phyloP scores from a whole-genome alignment of 2,113 vertebrate genomes.

The Aviceda subcristata region DNA sequence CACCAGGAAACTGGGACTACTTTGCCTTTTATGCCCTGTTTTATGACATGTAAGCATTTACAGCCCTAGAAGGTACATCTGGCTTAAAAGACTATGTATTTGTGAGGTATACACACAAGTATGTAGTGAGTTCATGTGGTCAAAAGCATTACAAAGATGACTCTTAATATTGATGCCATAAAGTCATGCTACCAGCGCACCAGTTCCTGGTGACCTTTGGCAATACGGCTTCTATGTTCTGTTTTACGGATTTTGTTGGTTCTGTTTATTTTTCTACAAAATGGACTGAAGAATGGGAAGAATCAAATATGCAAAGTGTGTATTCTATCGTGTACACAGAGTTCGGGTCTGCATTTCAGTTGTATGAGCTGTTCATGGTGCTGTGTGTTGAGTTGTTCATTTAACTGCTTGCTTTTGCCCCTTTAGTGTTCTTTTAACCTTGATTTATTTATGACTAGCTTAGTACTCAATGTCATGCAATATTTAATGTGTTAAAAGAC shows the following conservation, averaged over 20 bases:
- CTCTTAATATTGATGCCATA: background rate
- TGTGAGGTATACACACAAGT: background rate
- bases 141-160: background rate
- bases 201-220: background rate
- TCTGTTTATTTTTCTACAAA: background rate
- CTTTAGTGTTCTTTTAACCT: background rate
- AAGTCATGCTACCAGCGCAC: background rate
- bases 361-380: background rate
- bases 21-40: background rate
- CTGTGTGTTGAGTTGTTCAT: background rate
- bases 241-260: background rate
- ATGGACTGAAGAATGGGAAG: background rate
- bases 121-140: background rate
- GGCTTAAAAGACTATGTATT: background rate
- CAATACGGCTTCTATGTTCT: background rate
- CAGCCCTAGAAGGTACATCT: background rate
- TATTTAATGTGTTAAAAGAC: background rate
- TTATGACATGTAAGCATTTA: background rate
- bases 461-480: background rate
- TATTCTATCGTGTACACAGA: background rate
- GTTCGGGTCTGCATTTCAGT: background rate
- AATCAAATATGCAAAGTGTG: background rate
- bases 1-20: background rate
- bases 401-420: background rate
- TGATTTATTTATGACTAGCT: background rate